Percentiles rank a stretch among this genome's conserved stretches.
These are phyloP conservation scores for Mya arenaria DNA, from an alignment of 1,140 invertebrate species.

Conservation along the genomic window DNA sequence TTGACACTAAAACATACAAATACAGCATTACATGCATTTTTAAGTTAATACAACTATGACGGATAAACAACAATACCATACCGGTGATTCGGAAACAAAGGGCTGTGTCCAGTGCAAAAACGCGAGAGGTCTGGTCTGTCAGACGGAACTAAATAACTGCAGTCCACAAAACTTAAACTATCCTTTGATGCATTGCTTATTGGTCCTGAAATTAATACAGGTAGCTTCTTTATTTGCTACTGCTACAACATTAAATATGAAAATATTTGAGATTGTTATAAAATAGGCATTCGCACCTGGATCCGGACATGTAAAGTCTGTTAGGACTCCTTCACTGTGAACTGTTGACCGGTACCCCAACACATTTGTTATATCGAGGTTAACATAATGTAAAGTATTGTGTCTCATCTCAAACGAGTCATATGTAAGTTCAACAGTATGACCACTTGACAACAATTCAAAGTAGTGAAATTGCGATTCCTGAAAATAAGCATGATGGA, in stretches of 20 bases:
- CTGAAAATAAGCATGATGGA: conserved; percentile 39
- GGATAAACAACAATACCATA: background rate
- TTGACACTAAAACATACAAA: background rate
- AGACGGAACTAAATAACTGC: background rate
- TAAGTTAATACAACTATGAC: background rate
- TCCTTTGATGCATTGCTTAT: conserved; percentile 8
- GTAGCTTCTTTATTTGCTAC: too few relatives aligned
- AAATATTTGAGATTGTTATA: background rate
- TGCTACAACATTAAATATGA: background rate
- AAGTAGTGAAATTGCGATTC: conserved; percentile 57
- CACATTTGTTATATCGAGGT: conserved; percentile 62
- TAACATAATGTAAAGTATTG: conserved; percentile 63
- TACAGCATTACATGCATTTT: background rate
- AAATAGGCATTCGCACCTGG: conserved; percentile 57
- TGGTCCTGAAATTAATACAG: background rate
- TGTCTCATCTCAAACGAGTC: conserved; percentile 56
- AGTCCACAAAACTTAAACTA: background rate
- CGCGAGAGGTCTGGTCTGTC: conserved; percentile 26
- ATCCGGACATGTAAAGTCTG: conserved; percentile 67
- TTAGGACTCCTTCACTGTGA: conserved; percentile 58
- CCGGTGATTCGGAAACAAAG: conserved; percentile 21
- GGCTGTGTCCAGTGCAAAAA: conserved; percentile 16
- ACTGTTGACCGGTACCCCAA: conserved; percentile 63
- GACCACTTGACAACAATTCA: conserved; percentile 64
- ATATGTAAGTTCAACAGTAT: conserved; percentile 54